Evolutionary conservation across 2,888 invertebrate genomes (phyloP).

Genomic region (Ophraella communa): DNA sequence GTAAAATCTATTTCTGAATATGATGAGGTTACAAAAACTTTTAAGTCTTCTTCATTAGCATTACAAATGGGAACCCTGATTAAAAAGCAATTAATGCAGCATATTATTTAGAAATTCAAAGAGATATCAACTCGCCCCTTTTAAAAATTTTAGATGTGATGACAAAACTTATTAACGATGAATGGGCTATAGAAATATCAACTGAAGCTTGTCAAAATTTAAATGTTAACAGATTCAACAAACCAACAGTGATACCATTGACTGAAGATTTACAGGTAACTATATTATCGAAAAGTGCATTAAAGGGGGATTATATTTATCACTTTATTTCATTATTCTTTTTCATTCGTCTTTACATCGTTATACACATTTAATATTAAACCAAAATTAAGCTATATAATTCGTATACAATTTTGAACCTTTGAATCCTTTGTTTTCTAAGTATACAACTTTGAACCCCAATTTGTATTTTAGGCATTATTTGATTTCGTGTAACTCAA

Average conservation of each 20-base stretch:
- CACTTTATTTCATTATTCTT: not conserved
- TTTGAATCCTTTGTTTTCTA: not conserved
- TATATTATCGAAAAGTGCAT: constrained; percentile 5
- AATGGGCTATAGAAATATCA: no score
- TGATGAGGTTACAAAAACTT: no score
- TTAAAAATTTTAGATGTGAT: not conserved
- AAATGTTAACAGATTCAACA: no score
- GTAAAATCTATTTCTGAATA: no score
- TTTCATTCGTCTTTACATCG: not conserved
- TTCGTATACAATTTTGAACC: not conserved
- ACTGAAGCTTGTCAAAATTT: no score
- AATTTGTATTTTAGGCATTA: not conserved
- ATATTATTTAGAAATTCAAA: constrained; percentile 19
- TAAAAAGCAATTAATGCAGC: constrained; percentile 22
- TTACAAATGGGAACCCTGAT: constrained; percentile 32
- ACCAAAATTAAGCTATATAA: not conserved
- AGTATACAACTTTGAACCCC: not conserved
- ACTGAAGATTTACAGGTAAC: constrained; percentile 7
- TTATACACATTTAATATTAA: not conserved
- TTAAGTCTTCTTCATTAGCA: no score
- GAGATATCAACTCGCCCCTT: not conserved
- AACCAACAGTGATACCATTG: constrained; percentile 1
- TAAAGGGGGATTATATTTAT: not conserved
- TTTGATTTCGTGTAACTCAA: not conserved
- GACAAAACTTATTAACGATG: no score